Conservation (phyloP, 92 coral and sea anemone species). For the Anthopleura xanthogrammica region DNA sequence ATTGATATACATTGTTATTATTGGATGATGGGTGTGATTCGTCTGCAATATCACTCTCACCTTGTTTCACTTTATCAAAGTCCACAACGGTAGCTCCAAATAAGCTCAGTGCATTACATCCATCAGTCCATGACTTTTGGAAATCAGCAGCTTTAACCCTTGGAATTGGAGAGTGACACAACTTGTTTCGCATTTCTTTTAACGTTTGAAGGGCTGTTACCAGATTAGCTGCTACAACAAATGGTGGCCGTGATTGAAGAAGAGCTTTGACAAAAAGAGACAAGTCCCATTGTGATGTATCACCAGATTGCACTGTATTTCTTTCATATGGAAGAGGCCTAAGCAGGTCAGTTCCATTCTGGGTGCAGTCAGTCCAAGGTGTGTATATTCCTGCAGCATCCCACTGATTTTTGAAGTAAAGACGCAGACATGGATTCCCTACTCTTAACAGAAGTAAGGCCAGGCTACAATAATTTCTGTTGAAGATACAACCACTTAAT, state of each 20-base stretch:
- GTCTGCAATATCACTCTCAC: background rate
- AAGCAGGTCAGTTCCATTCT: background rate
- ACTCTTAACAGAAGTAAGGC: background rate
- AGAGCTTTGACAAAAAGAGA: background rate
- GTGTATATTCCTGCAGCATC: background rate
- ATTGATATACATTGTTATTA: too few relatives aligned
- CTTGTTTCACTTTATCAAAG: background rate
- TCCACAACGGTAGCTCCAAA: background rate
- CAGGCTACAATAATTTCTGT: background rate
- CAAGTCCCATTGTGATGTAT: background rate
- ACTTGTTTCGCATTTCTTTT: background rate
- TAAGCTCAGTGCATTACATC: background rate
- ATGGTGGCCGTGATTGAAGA: background rate
- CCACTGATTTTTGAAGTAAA: background rate
- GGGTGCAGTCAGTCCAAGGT: background rate
- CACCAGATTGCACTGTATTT: background rate
- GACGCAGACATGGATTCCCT: background rate
- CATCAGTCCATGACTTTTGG: background rate
- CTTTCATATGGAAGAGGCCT: background rate
- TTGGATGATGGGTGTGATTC: too few relatives aligned
- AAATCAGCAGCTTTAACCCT: background rate
- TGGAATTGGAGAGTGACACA: background rate
- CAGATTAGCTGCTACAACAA: background rate
- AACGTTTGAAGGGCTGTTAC: background rate
- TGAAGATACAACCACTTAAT: too few relatives aligned